Conservation (phyloP, 2,113 vertebrate species). For the Verasper variegatus region DNA sequence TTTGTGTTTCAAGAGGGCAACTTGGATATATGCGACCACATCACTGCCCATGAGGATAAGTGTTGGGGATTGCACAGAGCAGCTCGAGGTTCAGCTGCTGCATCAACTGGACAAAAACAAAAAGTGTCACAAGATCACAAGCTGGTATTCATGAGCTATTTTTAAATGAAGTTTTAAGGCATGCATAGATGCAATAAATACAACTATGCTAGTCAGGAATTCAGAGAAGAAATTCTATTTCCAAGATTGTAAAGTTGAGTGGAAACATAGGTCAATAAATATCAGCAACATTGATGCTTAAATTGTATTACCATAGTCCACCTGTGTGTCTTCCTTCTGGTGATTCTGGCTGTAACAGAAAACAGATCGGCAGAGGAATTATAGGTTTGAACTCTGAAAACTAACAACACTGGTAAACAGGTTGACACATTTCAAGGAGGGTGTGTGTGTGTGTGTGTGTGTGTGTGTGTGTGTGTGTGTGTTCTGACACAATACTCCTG, state of each 20-base stretch:
- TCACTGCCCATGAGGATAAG: background rate
- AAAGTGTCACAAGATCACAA: background rate
- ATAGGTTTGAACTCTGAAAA: constrained; percentile 20
- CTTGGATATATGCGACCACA: no score
- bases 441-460: constrained; percentile 2
- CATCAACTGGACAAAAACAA: background rate
- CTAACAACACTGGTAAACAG: background rate
- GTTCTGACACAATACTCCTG: constrained; percentile 51
- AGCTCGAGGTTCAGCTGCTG: background rate
- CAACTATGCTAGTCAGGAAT: background rate
- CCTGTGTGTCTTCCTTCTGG: constrained; percentile 79
- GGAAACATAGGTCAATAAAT: background rate
- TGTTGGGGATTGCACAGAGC: background rate
- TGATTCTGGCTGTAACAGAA: constrained; percentile 73
- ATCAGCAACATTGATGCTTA: background rate
- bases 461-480: constrained; percentile 19
- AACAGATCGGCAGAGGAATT: constrained; percentile 36
- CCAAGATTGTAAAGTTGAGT: background rate
- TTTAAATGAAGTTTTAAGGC: background rate
- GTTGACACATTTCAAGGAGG: no score
- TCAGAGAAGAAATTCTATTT: no score
- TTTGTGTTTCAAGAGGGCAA: no score
- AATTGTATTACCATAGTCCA: constrained; percentile 76
- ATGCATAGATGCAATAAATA: background rate
- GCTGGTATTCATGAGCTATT: background rate